Evolutionary conservation across 1,140 invertebrate species (phyloP), one percentile per base, ranked within the genome.

Genomic region (Drosophila suzukii): DNA sequence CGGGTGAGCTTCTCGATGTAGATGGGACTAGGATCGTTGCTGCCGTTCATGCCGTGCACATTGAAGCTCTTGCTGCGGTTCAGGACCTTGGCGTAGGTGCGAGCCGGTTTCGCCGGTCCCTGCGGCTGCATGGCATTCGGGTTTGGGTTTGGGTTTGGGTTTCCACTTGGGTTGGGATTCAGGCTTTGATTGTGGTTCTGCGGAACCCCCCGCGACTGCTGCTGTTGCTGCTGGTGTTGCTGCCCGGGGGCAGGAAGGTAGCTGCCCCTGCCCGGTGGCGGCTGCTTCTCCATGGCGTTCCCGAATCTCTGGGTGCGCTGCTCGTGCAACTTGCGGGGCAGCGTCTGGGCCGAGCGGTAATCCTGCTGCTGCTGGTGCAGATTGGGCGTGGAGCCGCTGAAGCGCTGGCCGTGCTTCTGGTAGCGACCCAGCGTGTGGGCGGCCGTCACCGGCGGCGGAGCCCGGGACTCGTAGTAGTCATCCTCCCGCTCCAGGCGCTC

Each of bases 41-140:
- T 90, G 59, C 92, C 93, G 41, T 93, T 92, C 89, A 91, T 86
- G 75, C 94, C 95, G 75, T 96, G 95, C 49, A 97, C 95, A 93
- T 96, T 97, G 92, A 97, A 97, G 92, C 96, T 97, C 92, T 97
- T 96, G 93, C 96, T 97, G 55, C 96, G 93, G 17, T 95, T 95
- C 11, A 97, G 92, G 1, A 96, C 95, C 80, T 95, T 96, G 15
- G 88, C 86, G 88, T 96, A 96, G 11, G 95, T 96, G 67, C 96
- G 92, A 34, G 96, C 95, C 3, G 95, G 96, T 91, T 97, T 96
- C 0, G 94, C 94, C 0, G 96, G 96, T 10, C 94, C 94, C 17
- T 73, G 49, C n/a, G 34, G 17, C 13, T 44, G 58, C 3, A 36
- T 5, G 27, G 20, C 20, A 20, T 20, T 39, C 7, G 24, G 36